Percentiles rank a stretch among this genome's conserved stretches.
Conservation (phyloP, 2,113 vertebrate species). For the Trogon surrucura region DNA sequence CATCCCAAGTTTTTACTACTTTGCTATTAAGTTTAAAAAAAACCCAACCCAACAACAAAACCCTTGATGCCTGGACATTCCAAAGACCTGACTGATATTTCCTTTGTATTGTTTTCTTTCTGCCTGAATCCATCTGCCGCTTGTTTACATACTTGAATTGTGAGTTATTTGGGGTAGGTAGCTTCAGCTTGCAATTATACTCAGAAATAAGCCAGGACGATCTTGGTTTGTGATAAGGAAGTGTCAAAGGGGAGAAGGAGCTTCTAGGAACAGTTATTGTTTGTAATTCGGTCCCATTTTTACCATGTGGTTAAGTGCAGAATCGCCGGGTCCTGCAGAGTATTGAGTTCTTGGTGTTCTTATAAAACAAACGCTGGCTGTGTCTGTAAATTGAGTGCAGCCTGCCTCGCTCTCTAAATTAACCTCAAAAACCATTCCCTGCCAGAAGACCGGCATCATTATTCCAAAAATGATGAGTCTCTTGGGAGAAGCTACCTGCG, state of each 20-base stretch:
- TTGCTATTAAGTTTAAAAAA: neutral
- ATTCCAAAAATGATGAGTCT: neutral
- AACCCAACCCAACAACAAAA: neutral
- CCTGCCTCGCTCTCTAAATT: neutral
- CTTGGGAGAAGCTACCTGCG: neutral
- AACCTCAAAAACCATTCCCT: neutral
- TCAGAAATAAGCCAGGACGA: neutral
- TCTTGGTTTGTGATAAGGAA: neutral
- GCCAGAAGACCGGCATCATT: fast-evolving
- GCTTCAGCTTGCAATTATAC: neutral
- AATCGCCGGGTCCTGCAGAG: neutral
- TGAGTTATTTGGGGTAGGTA: neutral
- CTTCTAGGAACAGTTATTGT: neutral
- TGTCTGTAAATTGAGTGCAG: neutral
- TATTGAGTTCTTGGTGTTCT: neutral
- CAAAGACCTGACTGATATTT: constrained; percentile 12
- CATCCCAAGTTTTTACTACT: neutral
- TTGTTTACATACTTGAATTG: neutral
- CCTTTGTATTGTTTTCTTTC: constrained; percentile 36
- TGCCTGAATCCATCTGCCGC: neutral
- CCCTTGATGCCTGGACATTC: neutral
- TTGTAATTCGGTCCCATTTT: neutral
- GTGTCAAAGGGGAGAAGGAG: neutral
- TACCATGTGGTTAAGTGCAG: neutral
- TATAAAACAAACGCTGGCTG: neutral